Base-by-base conservation (phyloP, 2,888 invertebrate species). In the Andrena chrysosceles region DNA sequence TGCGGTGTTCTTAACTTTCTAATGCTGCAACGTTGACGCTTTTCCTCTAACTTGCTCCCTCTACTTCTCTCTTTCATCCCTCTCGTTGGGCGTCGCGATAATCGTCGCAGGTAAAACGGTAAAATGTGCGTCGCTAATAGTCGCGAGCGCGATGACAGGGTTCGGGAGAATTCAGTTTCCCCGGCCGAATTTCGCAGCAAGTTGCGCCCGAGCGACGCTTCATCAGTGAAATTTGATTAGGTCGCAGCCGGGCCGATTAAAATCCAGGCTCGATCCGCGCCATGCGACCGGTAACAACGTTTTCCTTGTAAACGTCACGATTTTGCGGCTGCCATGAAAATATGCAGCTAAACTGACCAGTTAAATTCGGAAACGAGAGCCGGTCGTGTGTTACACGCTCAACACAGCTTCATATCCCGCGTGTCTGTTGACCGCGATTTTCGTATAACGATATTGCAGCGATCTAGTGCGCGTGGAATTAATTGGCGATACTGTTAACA, bases 261-360 rank as follows among this genome's bases (percentile, higher is more conserved):
- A 68, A 68, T 78, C 78, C 68, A 31, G 31, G 78, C 52, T 52
- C 31, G 23, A 48, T 5, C 54, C 7, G 35, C 59, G 66, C 49
- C 66, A 35, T 23, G 10, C 67, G 62, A 60, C 54, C 29, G 73
- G 68, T 78, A 78, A 78, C 67, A 78, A 73, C 68, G 73, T 78
- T 78, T 42, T 73, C 78, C 78, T 78, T 78, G 78, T 78, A 73
- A 78, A 78, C 56, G 73, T 78, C 78, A 78, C 62, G 68, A 59
- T 72, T 77, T 56, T 48, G 54, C 73, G 77, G 62, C 48, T 29
- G 31, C 20, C 31, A 49, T 62, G 62, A 72, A 78, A 72, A 73
- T 78, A 68, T 63, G 62, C 56, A 73, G 60, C 68, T 63, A 78
- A 78, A 52, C 73, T 63, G 48, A 29, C 23, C 68, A 73, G 69